phyloP scores from a whole-genome alignment of 1,140 invertebrate species.

The Papilio xuthus region DNA sequence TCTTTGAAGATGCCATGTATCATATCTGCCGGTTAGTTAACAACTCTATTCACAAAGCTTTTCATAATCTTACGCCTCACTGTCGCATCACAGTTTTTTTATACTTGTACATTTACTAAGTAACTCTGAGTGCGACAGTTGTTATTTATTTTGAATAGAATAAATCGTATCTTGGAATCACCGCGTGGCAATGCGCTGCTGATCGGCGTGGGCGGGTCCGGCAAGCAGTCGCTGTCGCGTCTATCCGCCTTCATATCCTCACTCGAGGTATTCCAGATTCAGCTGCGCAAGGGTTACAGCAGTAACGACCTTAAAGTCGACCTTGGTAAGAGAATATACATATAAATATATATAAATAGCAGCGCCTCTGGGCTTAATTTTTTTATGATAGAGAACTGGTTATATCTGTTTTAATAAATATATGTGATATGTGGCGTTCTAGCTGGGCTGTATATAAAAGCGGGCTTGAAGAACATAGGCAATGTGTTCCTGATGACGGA shows the following conservation, averaged over 20 bases:
- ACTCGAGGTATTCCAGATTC: slow-evolving; percentile 95
- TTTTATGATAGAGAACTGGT: not conserved
- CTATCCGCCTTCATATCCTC: slow-evolving; percentile 94
- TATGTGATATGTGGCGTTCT: slow-evolving; percentile 37
- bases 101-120: not conserved
- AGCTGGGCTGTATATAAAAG: slow-evolving; percentile 92
- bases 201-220: slow-evolving; percentile 96
- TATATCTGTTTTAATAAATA: not conserved
- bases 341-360: too few species aligned
- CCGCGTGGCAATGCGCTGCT: slow-evolving; percentile 95
- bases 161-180: slow-evolving; percentile 95
- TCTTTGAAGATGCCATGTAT: slow-evolving; percentile 97
- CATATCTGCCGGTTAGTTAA: slow-evolving; percentile 88
- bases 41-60: not conserved
- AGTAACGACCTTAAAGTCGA: slow-evolving; percentile 92
- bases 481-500: slow-evolving; percentile 97
- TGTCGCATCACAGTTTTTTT: too few species aligned
- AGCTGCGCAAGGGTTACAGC: slow-evolving; percentile 93
- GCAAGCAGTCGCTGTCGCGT: slow-evolving; percentile 95
- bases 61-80: not conserved
- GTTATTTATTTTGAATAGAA: slow-evolving; percentile 72
- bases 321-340: slow-evolving; percentile 77
- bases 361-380: not conserved
- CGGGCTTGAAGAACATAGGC: slow-evolving; percentile 93
- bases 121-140: not conserved